Percentiles rank a stretch among this genome's conserved stretches.
These are phyloP conservation scores for Bathynomus jamesi DNA, from an alignment of 1,140 invertebrate species.

Conservation along the genomic window DNA sequence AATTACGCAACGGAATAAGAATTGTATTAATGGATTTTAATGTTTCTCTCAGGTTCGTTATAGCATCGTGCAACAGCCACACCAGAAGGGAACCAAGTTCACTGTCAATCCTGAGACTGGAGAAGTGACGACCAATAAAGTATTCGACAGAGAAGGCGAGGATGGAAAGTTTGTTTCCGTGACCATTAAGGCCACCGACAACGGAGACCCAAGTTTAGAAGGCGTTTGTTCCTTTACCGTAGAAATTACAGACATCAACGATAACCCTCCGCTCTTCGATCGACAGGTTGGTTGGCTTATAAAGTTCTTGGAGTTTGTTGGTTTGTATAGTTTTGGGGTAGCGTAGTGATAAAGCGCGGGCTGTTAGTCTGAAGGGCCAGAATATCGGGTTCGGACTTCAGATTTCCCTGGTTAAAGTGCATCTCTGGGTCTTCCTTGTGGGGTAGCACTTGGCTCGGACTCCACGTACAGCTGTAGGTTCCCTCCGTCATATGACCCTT, in stretches of 20 bases:
- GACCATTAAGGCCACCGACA: slow-evolving; percentile 90
- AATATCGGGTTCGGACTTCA: too few species aligned
- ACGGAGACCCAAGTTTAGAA: slow-evolving; percentile 88
- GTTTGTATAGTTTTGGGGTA: too few species aligned
- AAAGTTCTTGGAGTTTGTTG: slow-evolving; percentile 88
- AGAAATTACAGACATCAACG: slow-evolving; percentile 91
- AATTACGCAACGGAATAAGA: too few species aligned
- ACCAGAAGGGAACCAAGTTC: slow-evolving; percentile 92
- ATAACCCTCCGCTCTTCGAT: slow-evolving; percentile 85
- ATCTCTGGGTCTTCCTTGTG: too few species aligned
- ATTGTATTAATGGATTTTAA: too few species aligned
- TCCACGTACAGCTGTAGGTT: too few species aligned
- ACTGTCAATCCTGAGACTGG: slow-evolving; percentile 90
- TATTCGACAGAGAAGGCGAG: slow-evolving; percentile 56
- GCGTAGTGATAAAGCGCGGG: too few species aligned
- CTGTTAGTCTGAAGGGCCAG: too few species aligned
- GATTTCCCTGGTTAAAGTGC: too few species aligned
- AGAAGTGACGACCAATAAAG: slow-evolving; percentile 86
- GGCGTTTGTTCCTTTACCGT: slow-evolving; percentile 93
- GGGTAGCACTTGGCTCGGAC: too few species aligned
- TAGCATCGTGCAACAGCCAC: slow-evolving; percentile 90
- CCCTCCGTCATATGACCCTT: too few species aligned
- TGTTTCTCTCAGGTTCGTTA: slow-evolving; percentile 59
- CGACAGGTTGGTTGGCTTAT: slow-evolving; percentile 84
- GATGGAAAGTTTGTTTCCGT: slow-evolving; percentile 93